Evolutionary conservation across 1,140 invertebrate species (phyloP), one percentile per base, ranked within the genome.

Genomic region (Drosophila saltans): DNA sequence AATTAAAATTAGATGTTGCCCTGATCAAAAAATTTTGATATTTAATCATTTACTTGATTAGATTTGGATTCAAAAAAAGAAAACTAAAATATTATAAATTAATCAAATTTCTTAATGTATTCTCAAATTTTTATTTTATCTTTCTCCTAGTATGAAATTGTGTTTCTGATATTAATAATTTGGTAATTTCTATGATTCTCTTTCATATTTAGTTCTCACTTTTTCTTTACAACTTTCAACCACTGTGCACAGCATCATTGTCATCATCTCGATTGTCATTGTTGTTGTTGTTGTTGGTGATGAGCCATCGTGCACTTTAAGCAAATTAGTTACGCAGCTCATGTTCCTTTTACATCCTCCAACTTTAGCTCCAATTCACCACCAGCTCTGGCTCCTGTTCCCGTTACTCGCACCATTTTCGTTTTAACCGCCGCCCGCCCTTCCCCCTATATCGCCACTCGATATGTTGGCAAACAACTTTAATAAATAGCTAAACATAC

Each of bases 251-350:
- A 36, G 8, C 72, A 70, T 33, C 11, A 21, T 39, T n/a, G 6
- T 39, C 56, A 41, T 65, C 60, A 66, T 63, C 28, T n/a, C 28
- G 26, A 9, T 52, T 8, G n/a, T n/a, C n/a, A n/a, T n/a, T n/a
- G n/a, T n/a, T n/a, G 41, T 16, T 56, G 28, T 64, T 45, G 75
- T 66, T 66, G 83, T 69, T 78, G 72, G 63, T 82, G 83, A 86
- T 88, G 83, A 80, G 83, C 52, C 83, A 83, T 80, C 79, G 70
- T 88, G 84, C 83, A 89, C 80, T 88, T 89, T 88, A 88, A 63
- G 83, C 83, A 89, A 89, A 88, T 88, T 88, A 88, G 83, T 88
- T 88, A 88, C 83, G 83, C 83, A 88, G 83, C 83, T 88, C 83
- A 89, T 88, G 83, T 88, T 89, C 70, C 65, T 71, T 76, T 64